These are phyloP conservation scores for Promerops cafer DNA, from an alignment of 2,113 vertebrate genomes.

Conservation along the genomic window DNA sequence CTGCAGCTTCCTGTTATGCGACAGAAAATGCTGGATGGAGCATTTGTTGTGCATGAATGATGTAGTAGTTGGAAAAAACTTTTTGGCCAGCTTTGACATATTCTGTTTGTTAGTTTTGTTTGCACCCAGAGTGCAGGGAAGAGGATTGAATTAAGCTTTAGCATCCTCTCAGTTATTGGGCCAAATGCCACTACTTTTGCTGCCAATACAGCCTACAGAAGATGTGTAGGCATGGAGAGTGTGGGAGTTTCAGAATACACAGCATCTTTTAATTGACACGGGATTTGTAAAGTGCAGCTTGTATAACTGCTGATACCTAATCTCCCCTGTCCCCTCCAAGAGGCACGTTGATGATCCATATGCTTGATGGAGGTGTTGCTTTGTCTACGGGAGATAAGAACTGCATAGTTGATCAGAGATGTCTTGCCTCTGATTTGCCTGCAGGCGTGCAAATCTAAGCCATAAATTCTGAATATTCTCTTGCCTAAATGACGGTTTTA, in stretches of 20 bases:
- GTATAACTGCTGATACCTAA: slow-evolving; percentile 31
- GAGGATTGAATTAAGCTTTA: slow-evolving; percentile 49
- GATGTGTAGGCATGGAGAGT: slow-evolving; percentile 41
- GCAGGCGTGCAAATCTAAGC: neutral
- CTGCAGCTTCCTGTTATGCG: neutral
- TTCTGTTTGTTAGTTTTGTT: slow-evolving; percentile 55
- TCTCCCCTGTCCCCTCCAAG: slow-evolving; percentile 29
- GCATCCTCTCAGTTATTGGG: slow-evolving; percentile 51
- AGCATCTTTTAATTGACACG: slow-evolving; percentile 47
- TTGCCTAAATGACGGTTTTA: neutral
- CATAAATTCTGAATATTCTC: neutral
- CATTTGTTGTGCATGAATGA: neutral
- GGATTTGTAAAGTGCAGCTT: slow-evolving; percentile 54
- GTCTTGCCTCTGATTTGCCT: slow-evolving; percentile 3
- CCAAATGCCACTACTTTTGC: slow-evolving; percentile 40
- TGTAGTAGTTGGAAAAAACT: slow-evolving; percentile 27
- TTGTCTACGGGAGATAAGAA: slow-evolving; percentile 4
- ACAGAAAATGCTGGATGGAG: neutral
- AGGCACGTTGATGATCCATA: slow-evolving; percentile 34
- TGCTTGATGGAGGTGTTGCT: slow-evolving; percentile 35
- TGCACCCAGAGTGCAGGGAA: slow-evolving; percentile 24
- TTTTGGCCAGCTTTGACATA: slow-evolving; percentile 18
- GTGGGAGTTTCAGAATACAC: slow-evolving; percentile 56
- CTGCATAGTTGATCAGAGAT: neutral
- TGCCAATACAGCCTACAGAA: slow-evolving; percentile 49